Percentiles rank a stretch among this genome's conserved stretches.
These are phyloP conservation scores for Pyrocoelia pectoralis DNA, from an alignment of 2,888 invertebrate genomes.

Conservation along the genomic window DNA sequence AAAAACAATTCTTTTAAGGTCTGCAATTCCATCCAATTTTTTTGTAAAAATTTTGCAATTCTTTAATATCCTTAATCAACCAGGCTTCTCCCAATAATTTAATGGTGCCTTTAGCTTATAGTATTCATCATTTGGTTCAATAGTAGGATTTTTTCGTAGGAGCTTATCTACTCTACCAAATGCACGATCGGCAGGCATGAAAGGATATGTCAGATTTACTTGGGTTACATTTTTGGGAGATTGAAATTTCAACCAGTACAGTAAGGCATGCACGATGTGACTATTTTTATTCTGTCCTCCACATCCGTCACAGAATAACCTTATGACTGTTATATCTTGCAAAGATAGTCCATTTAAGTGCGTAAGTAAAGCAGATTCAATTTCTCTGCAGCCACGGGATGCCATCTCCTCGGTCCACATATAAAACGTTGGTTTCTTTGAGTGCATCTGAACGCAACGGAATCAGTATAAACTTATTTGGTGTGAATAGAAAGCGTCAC, in stretches of 20 bases:
- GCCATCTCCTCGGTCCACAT: not conserved
- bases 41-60: not conserved
- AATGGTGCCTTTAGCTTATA: not conserved
- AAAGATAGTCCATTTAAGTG: not conserved
- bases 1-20: not conserved
- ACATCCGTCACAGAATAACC: conserved; percentile 5
- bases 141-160: not conserved
- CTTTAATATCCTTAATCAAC: not conserved
- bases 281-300: conserved; percentile 5
- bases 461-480: not conserved
- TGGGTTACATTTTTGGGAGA: not conserved
- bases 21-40: not conserved
- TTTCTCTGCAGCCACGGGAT: not conserved
- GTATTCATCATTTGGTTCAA: not conserved
- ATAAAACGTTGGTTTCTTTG: not conserved
- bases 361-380: not conserved
- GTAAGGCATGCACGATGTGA: not conserved
- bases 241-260: conserved; percentile 3
- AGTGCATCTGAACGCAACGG: not conserved
- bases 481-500: conserved; percentile 3
- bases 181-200: not conserved
- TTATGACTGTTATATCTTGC: not conserved
- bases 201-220: not conserved
- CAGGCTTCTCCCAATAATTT: not conserved
- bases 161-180: not conserved